Percentiles rank a stretch among this genome's conserved stretches.
Evolutionary conservation across 2,797 vertebrate genomes (phyloP).

Genomic region (Picus viridis): DNA sequence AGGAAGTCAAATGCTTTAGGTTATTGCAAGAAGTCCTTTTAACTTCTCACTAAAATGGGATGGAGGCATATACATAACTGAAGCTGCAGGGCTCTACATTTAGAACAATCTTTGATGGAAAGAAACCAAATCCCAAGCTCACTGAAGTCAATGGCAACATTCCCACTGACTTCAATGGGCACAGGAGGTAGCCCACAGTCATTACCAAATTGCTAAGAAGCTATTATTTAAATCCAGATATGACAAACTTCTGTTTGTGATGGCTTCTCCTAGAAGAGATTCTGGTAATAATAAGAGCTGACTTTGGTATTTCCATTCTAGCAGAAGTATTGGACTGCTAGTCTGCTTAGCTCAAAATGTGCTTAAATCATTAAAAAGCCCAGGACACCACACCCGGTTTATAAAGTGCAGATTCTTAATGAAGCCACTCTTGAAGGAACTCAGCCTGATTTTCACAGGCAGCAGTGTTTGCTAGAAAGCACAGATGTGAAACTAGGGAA

Average conservation of each 20-base stretch:
- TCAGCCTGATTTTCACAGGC: background rate
- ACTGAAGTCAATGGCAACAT: conserved; percentile 11
- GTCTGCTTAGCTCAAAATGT: conserved; percentile 24
- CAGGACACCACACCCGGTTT: conserved; percentile 44
- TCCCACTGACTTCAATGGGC: conserved; percentile 15
- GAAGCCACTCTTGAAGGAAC: conserved; percentile 12
- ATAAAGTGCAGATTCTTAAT: conserved; percentile 22
- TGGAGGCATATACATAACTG: background rate
- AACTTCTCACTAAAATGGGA: background rate
- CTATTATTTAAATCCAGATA: conserved; percentile 21
- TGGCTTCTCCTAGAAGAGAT: background rate
- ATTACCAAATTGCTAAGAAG: background rate
- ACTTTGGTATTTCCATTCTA: conserved; percentile 48
- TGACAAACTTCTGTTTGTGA: conserved; percentile 5
- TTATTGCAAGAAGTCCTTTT: conserved; percentile 40
- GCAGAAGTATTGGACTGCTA: conserved; percentile 9
- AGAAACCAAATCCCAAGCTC: background rate
- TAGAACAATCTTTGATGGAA: conserved; percentile 4
- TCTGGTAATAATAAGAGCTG: background rate
- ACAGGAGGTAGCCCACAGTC: background rate
- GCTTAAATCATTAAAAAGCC: conserved; percentile 32
- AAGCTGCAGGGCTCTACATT: background rate
- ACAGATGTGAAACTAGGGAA: background rate
- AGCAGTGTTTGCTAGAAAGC: conserved; percentile 3
- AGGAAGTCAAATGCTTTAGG: conserved; percentile 21